Percentiles rank a stretch among this genome's conserved stretches.
Evolutionary conservation across 2,888 invertebrate genomes (phyloP).

Genomic region (Lasioglossum villosulum): DNA sequence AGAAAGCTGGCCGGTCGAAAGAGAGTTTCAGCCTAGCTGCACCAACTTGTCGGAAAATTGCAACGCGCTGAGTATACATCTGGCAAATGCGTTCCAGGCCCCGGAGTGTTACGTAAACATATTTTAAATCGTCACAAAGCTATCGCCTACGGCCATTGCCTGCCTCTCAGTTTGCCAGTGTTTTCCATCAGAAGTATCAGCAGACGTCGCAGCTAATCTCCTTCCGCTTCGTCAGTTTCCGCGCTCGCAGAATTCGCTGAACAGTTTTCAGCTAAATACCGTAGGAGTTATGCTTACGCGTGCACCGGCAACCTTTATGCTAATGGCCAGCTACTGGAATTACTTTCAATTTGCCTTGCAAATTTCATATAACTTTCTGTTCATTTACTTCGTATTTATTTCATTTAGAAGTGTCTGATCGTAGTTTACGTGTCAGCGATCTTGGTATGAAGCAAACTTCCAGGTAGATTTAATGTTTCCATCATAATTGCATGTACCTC

Average conservation of each 20-base stretch:
- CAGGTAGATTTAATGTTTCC: too few species aligned
- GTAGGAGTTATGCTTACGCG: background rate
- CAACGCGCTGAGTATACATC: slow-evolving; percentile 19
- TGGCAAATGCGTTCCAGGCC: background rate
- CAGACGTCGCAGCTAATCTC: slow-evolving; percentile 6
- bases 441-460: background rate
- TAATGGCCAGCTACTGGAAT: background rate
- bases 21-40: slow-evolving; percentile 22
- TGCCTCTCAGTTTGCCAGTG: background rate
- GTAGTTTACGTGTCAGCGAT: background rate
- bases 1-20: background rate
- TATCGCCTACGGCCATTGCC: background rate
- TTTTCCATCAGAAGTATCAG: background rate
- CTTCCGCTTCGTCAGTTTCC: background rate
- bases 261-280: background rate
- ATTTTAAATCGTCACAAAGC: slow-evolving; percentile 15
- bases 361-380: background rate
- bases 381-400: background rate
- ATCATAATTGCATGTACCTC: background rate
- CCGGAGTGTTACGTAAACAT: background rate
- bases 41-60: slow-evolving; percentile 37
- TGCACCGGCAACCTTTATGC: background rate
- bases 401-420: background rate
- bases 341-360: background rate
- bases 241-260: background rate